Base-by-base conservation (phyloP, 2,888 invertebrate species). In the Helleia helle region DNA sequence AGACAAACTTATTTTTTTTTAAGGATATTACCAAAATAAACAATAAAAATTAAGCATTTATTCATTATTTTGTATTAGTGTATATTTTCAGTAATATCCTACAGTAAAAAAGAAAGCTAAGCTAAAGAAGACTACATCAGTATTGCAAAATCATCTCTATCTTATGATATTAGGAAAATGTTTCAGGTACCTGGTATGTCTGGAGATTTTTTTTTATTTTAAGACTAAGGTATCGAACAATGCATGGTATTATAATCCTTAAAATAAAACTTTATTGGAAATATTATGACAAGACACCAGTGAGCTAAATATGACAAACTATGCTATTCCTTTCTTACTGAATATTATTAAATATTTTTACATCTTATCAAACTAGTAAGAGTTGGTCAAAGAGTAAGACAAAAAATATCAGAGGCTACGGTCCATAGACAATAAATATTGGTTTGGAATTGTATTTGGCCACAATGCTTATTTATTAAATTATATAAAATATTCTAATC, bases 111-210 rank as follows among this genome's bases (percentile, higher is more conserved):
- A n/a, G n/a, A n/a, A n/a, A n/a, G n/a, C n/a, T 22, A 15, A 15
- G 3, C 24, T 31, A 12, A 2, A 31, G 31, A 14, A 12, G 13
- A 6, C 7, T 18, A 12, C 2, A 11, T 36, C 18, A 24, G 30
- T 13, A 15, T 26, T 27, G 8, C 14, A 43, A 9, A 22, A 14
- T 39, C 15, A 8, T 14, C 15, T 26, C 27, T 37, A 25, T 13
- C 13, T 40, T 46, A 43, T 42, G 18, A 44, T 22, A 22, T 22
- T 22, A 49, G 52, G 50, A 54, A 56, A 59, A 47, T 44, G 47
- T 34, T 38, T 60, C 62, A 60, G 60, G 60, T 61, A 59, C 60
- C 52, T 22, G n/a, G n/a, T n/a, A 22, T 49, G 47, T 58, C 58
- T 36, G 42, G 44, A 41, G 22, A 2, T 4, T 22, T 22, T 18